Percentiles rank a stretch among this genome's conserved stretches.
phyloP scores from a whole-genome alignment of 2,797 vertebrate genomes.

The Acropternis orthonyx region DNA sequence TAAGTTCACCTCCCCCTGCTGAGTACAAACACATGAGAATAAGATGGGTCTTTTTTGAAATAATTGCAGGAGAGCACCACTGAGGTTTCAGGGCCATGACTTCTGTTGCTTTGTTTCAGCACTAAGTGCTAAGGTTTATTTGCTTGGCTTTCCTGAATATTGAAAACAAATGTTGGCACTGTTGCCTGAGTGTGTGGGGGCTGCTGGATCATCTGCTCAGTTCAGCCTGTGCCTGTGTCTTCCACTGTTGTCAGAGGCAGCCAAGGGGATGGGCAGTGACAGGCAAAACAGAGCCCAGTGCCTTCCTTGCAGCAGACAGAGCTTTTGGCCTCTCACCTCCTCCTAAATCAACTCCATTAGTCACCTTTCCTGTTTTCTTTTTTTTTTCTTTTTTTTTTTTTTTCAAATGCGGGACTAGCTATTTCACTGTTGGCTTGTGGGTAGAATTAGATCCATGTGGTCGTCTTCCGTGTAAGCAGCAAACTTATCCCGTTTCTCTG shows the following conservation, averaged over 20 bases:
- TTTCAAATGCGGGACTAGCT: background rate
- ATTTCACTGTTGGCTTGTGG: background rate
- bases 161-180: slow-evolving; percentile 38
- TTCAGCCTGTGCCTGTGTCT: rapidly evolving
- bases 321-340: background rate
- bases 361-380: background rate
- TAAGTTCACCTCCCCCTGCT: background rate
- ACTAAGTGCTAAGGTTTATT: background rate
- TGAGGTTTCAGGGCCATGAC: slow-evolving; percentile 11
- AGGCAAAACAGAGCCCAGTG: background rate
- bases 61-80: slow-evolving; percentile 37
- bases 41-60: slow-evolving; percentile 33
- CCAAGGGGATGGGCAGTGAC: background rate
- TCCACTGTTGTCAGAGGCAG: background rate
- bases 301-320: background rate
- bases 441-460: background rate
- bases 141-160: background rate
- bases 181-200: background rate
- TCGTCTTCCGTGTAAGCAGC: background rate
- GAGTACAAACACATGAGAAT: slow-evolving; percentile 25
- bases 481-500: background rate
- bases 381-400: background rate
- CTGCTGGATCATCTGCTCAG: background rate
- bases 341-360: background rate
- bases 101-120: slow-evolving; percentile 27